Percentiles rank a stretch among this genome's conserved stretches.
phyloP scores from a whole-genome alignment of 2,888 invertebrate genomes.

The Lasioglossum vierecki region DNA sequence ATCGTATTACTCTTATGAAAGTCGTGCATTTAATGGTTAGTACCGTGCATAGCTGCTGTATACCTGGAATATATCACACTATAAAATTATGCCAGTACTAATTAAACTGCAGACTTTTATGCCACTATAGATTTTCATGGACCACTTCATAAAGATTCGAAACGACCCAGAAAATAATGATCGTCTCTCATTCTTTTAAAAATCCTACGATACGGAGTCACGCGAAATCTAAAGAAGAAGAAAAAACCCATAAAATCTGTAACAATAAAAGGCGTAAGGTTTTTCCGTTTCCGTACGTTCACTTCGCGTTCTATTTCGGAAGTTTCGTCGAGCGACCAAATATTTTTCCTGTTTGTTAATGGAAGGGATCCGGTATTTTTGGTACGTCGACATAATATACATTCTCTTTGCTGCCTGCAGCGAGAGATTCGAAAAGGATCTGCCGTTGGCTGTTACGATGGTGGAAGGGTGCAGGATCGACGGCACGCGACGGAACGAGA shows the following conservation, averaged over 20 bases:
- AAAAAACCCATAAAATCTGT: background rate
- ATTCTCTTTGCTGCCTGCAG: background rate
- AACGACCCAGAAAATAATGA: background rate
- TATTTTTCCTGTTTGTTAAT: conserved; percentile 4
- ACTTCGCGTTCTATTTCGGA: background rate
- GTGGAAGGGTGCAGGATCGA: conserved; percentile 10
- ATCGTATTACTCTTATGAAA: background rate
- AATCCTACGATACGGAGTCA: background rate
- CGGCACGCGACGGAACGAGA: background rate
- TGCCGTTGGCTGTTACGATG: conserved; percentile 19
- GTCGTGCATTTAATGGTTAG: background rate
- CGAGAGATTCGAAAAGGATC: background rate
- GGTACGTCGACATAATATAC: background rate
- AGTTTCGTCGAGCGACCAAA: background rate
- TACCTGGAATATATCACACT: background rate
- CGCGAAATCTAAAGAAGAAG: background rate
- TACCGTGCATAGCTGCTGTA: background rate
- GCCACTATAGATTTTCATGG: background rate
- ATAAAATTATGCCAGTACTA: background rate
- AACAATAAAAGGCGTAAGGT: background rate
- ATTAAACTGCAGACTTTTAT: background rate
- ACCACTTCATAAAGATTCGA: background rate
- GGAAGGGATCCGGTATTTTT: background rate
- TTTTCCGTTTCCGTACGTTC: background rate
- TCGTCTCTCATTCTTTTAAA: background rate